Evolutionary conservation across 2,888 invertebrate species (phyloP).

Genomic region (Microctonus brassicae): DNA sequence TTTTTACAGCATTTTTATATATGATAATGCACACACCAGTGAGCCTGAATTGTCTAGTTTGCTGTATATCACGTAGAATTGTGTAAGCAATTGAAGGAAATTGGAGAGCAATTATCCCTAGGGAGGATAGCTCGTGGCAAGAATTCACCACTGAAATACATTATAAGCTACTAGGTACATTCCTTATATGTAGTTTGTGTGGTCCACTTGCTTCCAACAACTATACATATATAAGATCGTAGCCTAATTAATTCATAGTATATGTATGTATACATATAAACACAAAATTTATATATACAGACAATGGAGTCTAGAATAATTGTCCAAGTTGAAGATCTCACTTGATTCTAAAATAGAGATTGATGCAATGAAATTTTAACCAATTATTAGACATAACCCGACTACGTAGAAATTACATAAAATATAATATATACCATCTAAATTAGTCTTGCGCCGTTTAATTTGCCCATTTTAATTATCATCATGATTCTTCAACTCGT

Average conservation of each 20-base stretch:
- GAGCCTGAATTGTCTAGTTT: too few relatives aligned
- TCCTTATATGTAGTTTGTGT: constrained; percentile 17
- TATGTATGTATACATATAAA: background rate
- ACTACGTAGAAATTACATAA: too few relatives aligned
- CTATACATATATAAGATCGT: background rate
- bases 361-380: constrained; percentile 5
- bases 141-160: constrained; percentile 19
- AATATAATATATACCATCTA: background rate
- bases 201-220: constrained; percentile 6
- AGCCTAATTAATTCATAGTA: constrained; percentile 14
- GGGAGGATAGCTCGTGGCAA: constrained; percentile 13
- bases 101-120: constrained; percentile 27
- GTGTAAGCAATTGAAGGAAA: constrained; percentile 20
- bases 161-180: constrained; percentile 17
- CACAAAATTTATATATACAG: background rate
- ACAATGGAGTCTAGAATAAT: background rate
- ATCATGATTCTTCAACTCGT: background rate
- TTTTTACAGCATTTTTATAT: too few relatives aligned
- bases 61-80: background rate
- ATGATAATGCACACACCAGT: too few relatives aligned
- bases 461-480: background rate
- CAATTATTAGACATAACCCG: too few relatives aligned
- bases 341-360: background rate
- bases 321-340: background rate
- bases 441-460: background rate